Percentiles rank a stretch among this genome's conserved stretches.
Conservation (phyloP, 2,888 invertebrate species). For the Trimorus sp. region DNA sequence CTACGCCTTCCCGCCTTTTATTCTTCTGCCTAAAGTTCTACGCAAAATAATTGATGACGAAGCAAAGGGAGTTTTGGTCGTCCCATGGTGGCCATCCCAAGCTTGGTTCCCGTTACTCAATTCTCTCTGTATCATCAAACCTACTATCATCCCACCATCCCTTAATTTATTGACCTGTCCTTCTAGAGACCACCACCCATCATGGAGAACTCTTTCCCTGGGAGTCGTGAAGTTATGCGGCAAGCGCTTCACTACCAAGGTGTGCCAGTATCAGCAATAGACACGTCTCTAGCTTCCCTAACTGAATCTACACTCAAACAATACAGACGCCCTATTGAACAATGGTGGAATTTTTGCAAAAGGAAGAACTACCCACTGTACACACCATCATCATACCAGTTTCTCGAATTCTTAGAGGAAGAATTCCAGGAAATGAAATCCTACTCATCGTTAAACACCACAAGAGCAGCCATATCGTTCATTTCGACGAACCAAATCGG, state of each 20-base stretch:
- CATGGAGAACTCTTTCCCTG: constrained; percentile 25
- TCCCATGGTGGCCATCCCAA: constrained; percentile 26
- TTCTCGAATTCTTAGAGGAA: constrained; percentile 36
- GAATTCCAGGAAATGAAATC: not conserved
- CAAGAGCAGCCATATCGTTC: constrained; percentile 48
- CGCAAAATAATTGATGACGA: constrained; percentile 13
- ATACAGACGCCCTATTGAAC: constrained; percentile 40
- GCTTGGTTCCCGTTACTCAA: constrained; percentile 22
- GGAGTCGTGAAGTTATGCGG: constrained; percentile 21
- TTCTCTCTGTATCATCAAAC: not conserved
- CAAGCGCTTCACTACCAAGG: not conserved
- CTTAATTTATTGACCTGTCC: constrained; percentile 11
- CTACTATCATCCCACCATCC: constrained; percentile 9
- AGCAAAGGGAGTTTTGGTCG: constrained; percentile 10
- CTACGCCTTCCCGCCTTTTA: constrained; percentile 8
- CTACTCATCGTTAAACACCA: constrained; percentile 43
- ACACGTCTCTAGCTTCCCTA: constrained; percentile 48
- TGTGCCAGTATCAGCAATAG: not conserved
- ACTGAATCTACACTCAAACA: constrained; percentile 51
- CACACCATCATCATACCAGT: not conserved
- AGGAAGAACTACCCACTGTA: constrained; percentile 1
- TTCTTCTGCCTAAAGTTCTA: not conserved
- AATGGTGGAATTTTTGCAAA: constrained; percentile 55
- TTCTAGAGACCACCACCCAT: constrained; percentile 22
- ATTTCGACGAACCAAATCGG: constrained; percentile 41